A percentile compares a stretch with the other conserved stretches of the same genome.
Evolutionary conservation across 35 echinoderm and acorn worm species (phyloP).

Genomic region (Ophiothrix spiculata): DNA sequence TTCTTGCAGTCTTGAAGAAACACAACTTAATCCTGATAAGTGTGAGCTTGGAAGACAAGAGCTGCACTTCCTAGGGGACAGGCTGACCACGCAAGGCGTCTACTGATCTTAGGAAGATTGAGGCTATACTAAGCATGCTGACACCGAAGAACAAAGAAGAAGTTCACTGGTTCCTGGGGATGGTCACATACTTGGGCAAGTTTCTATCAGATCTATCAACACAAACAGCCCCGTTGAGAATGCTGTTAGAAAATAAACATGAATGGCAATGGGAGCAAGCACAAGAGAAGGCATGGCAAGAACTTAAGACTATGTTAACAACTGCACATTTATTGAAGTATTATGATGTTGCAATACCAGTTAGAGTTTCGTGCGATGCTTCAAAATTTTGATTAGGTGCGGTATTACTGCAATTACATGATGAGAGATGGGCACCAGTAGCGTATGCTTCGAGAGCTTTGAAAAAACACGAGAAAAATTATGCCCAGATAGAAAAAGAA

Average conservation of each 20-base stretch:
- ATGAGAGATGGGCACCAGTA: not conserved
- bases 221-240: not conserved
- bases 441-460: constrained; percentile 28
- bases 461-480: constrained; percentile 30
- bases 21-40: not conserved
- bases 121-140: not conserved
- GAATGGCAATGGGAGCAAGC: not conserved
- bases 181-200: not conserved
- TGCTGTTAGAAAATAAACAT: not conserved
- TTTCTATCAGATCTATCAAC: not conserved
- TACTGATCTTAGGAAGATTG: not conserved
- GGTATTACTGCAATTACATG: not conserved
- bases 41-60: not conserved
- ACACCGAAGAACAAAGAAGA: not conserved
- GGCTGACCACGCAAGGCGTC: not conserved
- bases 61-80: not conserved
- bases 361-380: not conserved
- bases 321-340: not conserved
- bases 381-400: no score
- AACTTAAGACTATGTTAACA: not conserved
- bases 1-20: no score
- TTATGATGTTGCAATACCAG: not conserved
- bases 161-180: not conserved
- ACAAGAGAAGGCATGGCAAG: not conserved
- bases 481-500: constrained; percentile 58